Evolutionary conservation across 2,888 invertebrate genomes (phyloP).

Genomic region (Ichneumoninae sp.): DNA sequence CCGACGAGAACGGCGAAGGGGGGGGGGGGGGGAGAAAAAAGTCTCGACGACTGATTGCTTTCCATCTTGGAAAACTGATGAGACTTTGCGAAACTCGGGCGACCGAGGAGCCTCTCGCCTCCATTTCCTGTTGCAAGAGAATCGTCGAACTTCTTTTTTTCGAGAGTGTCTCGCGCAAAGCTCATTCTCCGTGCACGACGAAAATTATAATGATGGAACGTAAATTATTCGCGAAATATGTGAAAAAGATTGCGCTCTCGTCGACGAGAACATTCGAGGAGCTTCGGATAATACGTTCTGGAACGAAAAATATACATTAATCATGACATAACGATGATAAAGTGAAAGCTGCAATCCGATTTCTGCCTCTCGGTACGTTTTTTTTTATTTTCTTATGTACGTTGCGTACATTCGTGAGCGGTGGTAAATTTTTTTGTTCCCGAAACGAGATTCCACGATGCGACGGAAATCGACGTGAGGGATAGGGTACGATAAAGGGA

Average conservation of each 20-base stretch:
- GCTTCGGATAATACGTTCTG: constrained; percentile 20
- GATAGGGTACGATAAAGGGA: constrained; percentile 38
- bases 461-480: constrained; percentile 49
- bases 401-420: constrained; percentile 33
- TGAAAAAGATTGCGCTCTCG: not conserved
- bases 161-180: too few relatives aligned
- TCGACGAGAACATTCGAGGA: constrained; percentile 33
- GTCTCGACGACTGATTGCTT: constrained; percentile 56
- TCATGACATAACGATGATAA: constrained; percentile 45
- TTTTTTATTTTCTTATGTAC: constrained; percentile 15
- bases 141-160: constrained; percentile 44
- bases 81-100: constrained; percentile 43
- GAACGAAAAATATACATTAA: constrained; percentile 53
- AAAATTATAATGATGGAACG: constrained; percentile 9
- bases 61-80: constrained; percentile 58
- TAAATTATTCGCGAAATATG: not conserved
- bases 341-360: constrained; percentile 40
- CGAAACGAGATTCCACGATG: constrained; percentile 45
- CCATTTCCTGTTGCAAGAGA: constrained; percentile 44
- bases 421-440: constrained; percentile 35
- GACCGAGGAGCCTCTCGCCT: constrained; percentile 32
- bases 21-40: constrained; percentile 34
- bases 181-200: not conserved
- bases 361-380: constrained; percentile 28
- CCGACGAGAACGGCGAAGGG: not conserved